Evolutionary conservation across 2,797 vertebrate genomes (phyloP).

Genomic region (Gobionotothen gibberifrons): DNA sequence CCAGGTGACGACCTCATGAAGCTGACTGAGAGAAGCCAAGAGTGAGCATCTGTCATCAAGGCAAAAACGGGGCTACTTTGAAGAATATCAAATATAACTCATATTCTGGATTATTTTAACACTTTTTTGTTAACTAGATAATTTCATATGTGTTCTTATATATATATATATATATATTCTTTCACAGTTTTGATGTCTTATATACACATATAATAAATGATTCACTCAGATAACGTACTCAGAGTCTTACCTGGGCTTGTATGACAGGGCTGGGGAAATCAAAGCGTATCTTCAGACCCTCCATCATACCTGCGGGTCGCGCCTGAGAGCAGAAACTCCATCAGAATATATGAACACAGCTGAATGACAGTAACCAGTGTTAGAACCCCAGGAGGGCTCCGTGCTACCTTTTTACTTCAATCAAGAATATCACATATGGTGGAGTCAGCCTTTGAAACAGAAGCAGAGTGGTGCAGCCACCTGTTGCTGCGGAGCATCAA

Average conservation of each 20-base stretch:
- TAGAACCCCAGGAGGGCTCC: background rate
- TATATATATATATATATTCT: no score
- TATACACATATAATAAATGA: no score
- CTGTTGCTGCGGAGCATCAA: slow-evolving; percentile 33
- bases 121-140: no score
- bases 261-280: slow-evolving; percentile 91
- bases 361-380: background rate
- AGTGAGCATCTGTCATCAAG: no score
- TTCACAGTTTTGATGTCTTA: no score
- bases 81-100: no score
- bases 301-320: slow-evolving; percentile 81
- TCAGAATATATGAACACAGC: background rate
- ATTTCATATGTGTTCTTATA: no score
- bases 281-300: slow-evolving; percentile 89
- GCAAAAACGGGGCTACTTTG: no score
- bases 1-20: no score
- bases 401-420: background rate
- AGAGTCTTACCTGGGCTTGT: slow-evolving; percentile 90
- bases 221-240: no score
- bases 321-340: slow-evolving; percentile 30
- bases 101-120: no score
- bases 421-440: slow-evolving; percentile 34
- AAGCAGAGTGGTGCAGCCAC: slow-evolving; percentile 43
- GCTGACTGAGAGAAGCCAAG: no score
- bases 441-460: slow-evolving; percentile 27